phyloP scores from a whole-genome alignment of 2,888 invertebrate species.

The Hymenopus coronatus region DNA sequence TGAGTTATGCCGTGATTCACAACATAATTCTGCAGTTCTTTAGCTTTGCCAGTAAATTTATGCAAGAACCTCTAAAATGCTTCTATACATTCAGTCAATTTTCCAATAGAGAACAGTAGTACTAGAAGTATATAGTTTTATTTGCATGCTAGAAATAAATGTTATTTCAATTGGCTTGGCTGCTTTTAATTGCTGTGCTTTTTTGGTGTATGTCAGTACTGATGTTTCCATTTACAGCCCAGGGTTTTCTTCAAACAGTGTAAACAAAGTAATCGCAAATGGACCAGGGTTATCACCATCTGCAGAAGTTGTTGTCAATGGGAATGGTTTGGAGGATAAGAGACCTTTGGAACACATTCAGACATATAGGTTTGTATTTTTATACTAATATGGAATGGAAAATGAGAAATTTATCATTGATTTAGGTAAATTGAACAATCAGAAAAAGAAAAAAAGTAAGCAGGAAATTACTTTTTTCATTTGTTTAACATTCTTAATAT shows the following conservation, averaged over 20 bases:
- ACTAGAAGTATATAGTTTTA: not conserved
- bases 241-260: conserved; percentile 29
- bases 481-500: no score
- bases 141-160: not conserved
- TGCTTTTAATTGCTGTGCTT: conserved; percentile 25
- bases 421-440: not conserved
- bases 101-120: not conserved
- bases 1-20: not conserved
- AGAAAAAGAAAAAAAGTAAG: no score
- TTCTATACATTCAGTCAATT: not conserved
- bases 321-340: conserved; percentile 62
- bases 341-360: conserved; percentile 67
- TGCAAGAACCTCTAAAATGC: not conserved
- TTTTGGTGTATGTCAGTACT: conserved; percentile 25
- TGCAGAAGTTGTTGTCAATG: conserved; percentile 47
- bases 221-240: conserved; percentile 33
- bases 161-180: not conserved
- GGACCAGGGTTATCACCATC: conserved; percentile 29
- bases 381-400: not conserved
- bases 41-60: not conserved
- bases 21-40: no score
- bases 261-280: conserved; percentile 28
- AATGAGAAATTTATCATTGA: not conserved
- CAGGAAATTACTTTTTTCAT: no score
- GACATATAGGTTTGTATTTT: conserved; percentile 65